These are phyloP conservation scores for Branchellion lobata DNA, from an alignment of 2,888 invertebrate species.

Conservation along the genomic window DNA sequence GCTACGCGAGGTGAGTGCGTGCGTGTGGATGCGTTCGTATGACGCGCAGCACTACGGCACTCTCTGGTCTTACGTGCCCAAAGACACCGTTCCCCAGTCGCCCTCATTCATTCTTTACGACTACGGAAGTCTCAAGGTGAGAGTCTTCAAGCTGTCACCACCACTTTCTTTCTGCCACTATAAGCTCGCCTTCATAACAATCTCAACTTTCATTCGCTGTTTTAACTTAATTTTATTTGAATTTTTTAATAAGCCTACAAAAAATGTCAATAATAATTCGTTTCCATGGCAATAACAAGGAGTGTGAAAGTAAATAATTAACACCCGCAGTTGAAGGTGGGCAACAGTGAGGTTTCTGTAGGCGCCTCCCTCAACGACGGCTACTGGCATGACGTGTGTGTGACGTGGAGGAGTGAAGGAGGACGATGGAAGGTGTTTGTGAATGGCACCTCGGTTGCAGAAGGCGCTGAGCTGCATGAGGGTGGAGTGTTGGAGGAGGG, in stretches of 20 bases:
- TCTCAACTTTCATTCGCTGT: not conserved
- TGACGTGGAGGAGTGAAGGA: not conserved
- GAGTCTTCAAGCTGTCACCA: not conserved
- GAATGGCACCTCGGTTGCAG: constrained; percentile 3
- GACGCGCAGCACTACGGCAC: constrained; percentile 42
- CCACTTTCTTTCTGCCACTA: not conserved
- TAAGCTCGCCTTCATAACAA: not conserved
- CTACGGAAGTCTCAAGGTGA: constrained; percentile 31
- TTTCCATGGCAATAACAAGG: no score
- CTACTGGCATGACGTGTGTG: constrained; percentile 28
- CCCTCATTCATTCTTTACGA: constrained; percentile 21
- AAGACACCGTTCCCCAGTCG: not conserved
- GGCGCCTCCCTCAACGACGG: constrained; percentile 6
- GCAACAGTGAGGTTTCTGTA: not conserved
- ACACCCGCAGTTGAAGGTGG: constrained; percentile 6
- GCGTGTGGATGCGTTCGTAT: constrained; percentile 34
- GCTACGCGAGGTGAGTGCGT: constrained; percentile 25
- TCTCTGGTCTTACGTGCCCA: constrained; percentile 36
- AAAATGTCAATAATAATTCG: no score
- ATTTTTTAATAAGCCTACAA: no score
- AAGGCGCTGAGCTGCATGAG: not conserved
- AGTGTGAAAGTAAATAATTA: no score
- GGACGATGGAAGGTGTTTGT: constrained; percentile 11
- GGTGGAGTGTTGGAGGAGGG: constrained; percentile 9
- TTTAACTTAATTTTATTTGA: no score